Evolutionary conservation across 2,113 vertebrate genomes (phyloP), one percentile per base, ranked within the genome.

Genomic region (Cephalopholis sonnerati): DNA sequence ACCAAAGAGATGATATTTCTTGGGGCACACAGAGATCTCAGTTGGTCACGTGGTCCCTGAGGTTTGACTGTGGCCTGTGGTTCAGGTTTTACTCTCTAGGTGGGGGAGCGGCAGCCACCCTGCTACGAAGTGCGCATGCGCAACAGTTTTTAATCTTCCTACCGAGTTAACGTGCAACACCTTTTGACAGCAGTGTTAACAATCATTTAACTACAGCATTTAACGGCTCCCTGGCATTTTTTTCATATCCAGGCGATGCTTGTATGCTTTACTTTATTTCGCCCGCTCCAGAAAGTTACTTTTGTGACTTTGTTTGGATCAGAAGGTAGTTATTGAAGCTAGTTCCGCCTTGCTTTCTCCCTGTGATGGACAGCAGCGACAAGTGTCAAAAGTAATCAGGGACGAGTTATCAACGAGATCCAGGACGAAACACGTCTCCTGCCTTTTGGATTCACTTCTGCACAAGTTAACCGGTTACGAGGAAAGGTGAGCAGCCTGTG

Each of bases 311-410:
- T 55, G n/a, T 63, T 76, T 41, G 46, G 74, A 51, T 66, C 27
- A 46, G 54, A 73, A 83, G 83, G 63, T 69, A 25, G 32, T 71
- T 41, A 11, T 50, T 44, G 67, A 63, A 69, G 77, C 88, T 94
- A 82, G 87, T 93, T 94, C 93, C 91, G 91, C 82, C 76, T 87
- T 66, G 58, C 41, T 27, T 58, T 29, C 36, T 29, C 62, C 2
- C 62, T 24, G 72, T 82, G 79, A 86, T 89, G 81, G 74, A 81
- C 81, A 66, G 82, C 73, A 29, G 72, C 77, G 83, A 84, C 83
- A 88, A 87, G 87, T 87, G 90, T 92, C 88, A 84, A 4, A 79
- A 84, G 83, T 84, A 74, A 89, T 29, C 66, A 16, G 79, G 51
- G 53, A 12, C 63, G 22, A 44, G 39, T 17, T 3, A 55, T 8